Evolutionary conservation across 1,140 invertebrate genomes (phyloP), one percentile per base, ranked within the genome.

Genomic region (Paralvinella palmiformis): DNA sequence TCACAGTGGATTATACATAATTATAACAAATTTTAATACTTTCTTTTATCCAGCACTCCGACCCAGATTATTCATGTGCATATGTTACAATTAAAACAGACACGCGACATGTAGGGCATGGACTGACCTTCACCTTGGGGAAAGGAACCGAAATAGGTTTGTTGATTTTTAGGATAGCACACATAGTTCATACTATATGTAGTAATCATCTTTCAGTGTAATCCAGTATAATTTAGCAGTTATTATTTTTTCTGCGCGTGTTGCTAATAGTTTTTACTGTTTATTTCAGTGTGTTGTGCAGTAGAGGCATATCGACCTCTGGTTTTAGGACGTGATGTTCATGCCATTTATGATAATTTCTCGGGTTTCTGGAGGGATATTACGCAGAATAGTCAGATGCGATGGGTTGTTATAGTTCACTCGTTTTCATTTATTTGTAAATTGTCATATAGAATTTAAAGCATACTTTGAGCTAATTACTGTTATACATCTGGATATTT

Each of bases 11-110:
- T n/a, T 65, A 35, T n/a, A n/a, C 10, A 44, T 10, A 10, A 29
- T 10, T 41, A 41, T 7, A 7, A 41, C 37, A 53, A 27, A 17
- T 41, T 66, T 2, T 20, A 44, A 3, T 53, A 55, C 66, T 71
- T 67, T 64, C 56, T 83, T 82, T 31, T 67, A n/a, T 91, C 89
- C 91, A 94, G n/a, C n/a, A n/a, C 69, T 86, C 84, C 1, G 89
- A 92, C 81, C 91, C 91, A 0, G 89, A 94, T 79, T 95, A 94
- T 76, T 94, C 92, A 0, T 92, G 90, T 72, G 90, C 90, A 0
- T 94, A 94, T 77, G 90, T 94, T 1, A 87, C 85, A 1, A 80
- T 91, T 1, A 86, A 82, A 68, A 88, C 89, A 4, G 82, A 86
- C 41, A 48, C 68, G 27, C 72, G 35, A 77, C 31, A 76, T 3